Conservation (phyloP, 37 sponge, comb jelly and placozoan species). For the Diacarnus erythraeanus region DNA sequence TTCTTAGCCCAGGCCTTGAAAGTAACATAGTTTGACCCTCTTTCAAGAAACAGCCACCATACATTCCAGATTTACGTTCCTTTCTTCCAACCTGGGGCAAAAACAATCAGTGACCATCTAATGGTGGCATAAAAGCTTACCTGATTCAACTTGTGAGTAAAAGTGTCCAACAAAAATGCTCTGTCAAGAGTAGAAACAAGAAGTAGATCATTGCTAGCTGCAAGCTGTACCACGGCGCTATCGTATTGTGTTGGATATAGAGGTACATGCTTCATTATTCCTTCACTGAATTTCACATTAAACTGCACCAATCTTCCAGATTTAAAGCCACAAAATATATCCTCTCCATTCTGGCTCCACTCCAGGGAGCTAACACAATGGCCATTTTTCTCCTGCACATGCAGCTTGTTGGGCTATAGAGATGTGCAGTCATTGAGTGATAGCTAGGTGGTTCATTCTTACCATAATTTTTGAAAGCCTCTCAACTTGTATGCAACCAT, state of each 20-base stretch:
- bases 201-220: conserved; percentile 12
- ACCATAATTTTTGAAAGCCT: conserved; percentile 24
- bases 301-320: conserved; percentile 63
- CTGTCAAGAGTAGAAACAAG: conserved; percentile 68
- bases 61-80: conserved; percentile 64
- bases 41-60: conserved; percentile 57
- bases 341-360: conserved; percentile 44
- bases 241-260: conserved; percentile 40
- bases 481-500: conserved; percentile 40
- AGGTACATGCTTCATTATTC: conserved; percentile 7
- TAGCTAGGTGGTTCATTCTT: background rate
- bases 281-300: conserved; percentile 17
- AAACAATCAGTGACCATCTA: background rate
- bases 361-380: conserved; percentile 38
- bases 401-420: conserved; percentile 17
- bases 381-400: conserved; percentile 34
- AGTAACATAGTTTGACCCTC: conserved; percentile 28
- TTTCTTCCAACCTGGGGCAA: conserved; percentile 57
- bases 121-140: conserved; percentile 14
- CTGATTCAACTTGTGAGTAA: conserved; percentile 56
- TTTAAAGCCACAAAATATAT: conserved; percentile 58
- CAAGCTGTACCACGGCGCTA: conserved; percentile 50
- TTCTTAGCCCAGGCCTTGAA: conserved; percentile 70
- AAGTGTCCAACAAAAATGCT: conserved; percentile 36
- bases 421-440: background rate